Base-by-base conservation (phyloP, 2,888 invertebrate genomes). In the Phaedon cochleariae region DNA sequence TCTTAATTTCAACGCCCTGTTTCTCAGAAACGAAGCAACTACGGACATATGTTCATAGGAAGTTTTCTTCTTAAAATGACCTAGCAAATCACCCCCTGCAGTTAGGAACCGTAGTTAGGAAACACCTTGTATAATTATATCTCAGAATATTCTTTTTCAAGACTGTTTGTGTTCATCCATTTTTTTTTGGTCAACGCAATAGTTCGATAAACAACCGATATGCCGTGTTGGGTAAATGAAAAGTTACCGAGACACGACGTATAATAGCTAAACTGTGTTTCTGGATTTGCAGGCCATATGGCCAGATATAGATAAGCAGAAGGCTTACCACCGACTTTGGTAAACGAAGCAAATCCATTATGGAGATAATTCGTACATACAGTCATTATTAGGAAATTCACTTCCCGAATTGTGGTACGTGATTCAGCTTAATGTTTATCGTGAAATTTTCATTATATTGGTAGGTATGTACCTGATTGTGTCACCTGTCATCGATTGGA, bases 201-300 rank as follows among this genome's bases (percentile, higher is more conserved):
- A n/a, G n/a, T n/a, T n/a, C n/a, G n/a, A n/a, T n/a, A n/a, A n/a
- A n/a, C n/a, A n/a, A n/a, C n/a, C n/a, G n/a, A n/a, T n/a, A n/a
- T n/a, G n/a, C n/a, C n/a, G n/a, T n/a, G n/a, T n/a, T n/a, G n/a
- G n/a, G n/a, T n/a, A n/a, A n/a, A n/a, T n/a, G n/a, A 26, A 5
- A 3, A 15, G 15, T 15, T 41, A 41, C 41, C 41, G 41, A 51
- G 45, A 22, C 18, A 21, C 31, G 18, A 71, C 3, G 3, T 26
- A 26, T 3, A 71, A 71, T 66, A 68, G 70, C 70, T 67, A 70
- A 71, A 68, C 63, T 66, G 59, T 68, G 70, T 70, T 61, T 64
- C 49, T 45, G 59, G 57, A 62, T 65, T 58, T 67, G 61, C 59
- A 61, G 45, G 67, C 57, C 70, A 71, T 62, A 71, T 71, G 70